Base-by-base conservation (phyloP, 2,888 invertebrate species). In the Protodeltote pygarga region DNA sequence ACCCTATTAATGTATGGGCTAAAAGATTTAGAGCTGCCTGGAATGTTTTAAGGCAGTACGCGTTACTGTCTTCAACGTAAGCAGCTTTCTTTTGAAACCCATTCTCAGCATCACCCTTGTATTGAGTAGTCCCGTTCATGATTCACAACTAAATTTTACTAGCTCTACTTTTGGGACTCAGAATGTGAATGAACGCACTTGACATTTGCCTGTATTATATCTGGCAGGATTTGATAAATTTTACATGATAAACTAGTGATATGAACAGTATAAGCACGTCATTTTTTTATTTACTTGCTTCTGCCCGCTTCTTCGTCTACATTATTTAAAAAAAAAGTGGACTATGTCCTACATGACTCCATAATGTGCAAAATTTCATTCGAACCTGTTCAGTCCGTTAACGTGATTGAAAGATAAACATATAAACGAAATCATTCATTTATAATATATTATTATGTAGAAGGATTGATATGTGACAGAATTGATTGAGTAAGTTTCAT, bases 1-100 rank as follows among this genome's bases (percentile, higher is more conserved):
- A 62, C 10, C 89, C 89, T 38, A 87, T 81, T n/a, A 89, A 62
- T 3, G 79, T 66, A 50, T 88, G 84, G 3, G 81, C 75, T 14
- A 87, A 31, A 16, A 85, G 44, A 53, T 83, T 85, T 19, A 84
- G 37, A 1, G 79, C 55, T 1, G 79, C 76, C 24, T 80, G 74
- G 40, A 82, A 80, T 29, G 83, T 77, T 23, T 71, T 79, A 8
- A 87, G 41, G 2, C 64, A 33, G 20, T 59, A 55, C 3, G 6
- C 4, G 17, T 5, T 11, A 20, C 25, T 1, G 23, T 9, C 2
- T n/a, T 14, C 2, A 0, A 15, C 13, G 5, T 34, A 5, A 1
- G n/a, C 11, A 5, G 19, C 11, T 2, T 8, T 29, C 1, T 19
- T 0, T 17, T 6, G 2, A 2, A 23, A 3, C 14, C 49, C 63